These are phyloP conservation scores for Drosophila parvula DNA, from an alignment of 1,140 invertebrate species.

Conservation along the genomic window DNA sequence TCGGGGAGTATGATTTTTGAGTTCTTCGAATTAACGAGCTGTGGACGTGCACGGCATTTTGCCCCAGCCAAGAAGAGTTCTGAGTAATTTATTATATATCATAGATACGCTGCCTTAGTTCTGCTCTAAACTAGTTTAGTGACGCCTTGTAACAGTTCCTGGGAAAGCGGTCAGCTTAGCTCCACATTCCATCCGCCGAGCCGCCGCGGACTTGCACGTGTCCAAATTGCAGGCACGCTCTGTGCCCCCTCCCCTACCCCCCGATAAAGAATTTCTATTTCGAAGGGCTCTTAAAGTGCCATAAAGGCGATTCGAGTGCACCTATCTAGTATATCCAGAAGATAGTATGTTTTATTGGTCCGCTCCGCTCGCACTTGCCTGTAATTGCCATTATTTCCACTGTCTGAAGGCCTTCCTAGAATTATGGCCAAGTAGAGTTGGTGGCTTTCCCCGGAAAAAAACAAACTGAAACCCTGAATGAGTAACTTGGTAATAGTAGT, in stretches of 20 bases:
- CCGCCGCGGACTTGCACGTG: conserved; percentile 61
- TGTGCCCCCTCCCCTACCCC: background rate
- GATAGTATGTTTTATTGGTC: conserved; percentile 59
- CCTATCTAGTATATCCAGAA: conserved; percentile 18
- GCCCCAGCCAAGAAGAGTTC: conserved; percentile 35
- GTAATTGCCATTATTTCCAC: conserved; percentile 75
- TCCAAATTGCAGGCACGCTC: conserved; percentile 76
- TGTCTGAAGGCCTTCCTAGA: conserved; percentile 50
- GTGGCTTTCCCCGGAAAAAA: conserved; percentile 52
- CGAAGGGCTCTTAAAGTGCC: conserved; percentile 68
- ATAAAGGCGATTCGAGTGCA: conserved; percentile 65
- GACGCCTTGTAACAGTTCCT: conserved; percentile 55
- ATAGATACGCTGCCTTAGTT: conserved; percentile 14
- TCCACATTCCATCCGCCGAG: conserved; percentile 38
- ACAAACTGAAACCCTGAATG: conserved; percentile 47
- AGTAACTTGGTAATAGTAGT: conserved; percentile 20
- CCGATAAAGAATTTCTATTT: conserved; percentile 24
- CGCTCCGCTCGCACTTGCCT: conserved; percentile 35
- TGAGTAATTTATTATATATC: conserved; percentile 59
- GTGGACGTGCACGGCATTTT: conserved; percentile 69
- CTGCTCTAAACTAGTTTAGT: conserved; percentile 71
- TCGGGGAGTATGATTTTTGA: conserved; percentile 70
- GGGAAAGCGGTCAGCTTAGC: conserved; percentile 36
- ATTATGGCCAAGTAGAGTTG: conserved; percentile 49
- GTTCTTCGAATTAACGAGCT: conserved; percentile 76